A percentile compares a stretch with the other conserved stretches of the same genome.
These are phyloP conservation scores for Nycteola revayana DNA, from an alignment of 2,888 invertebrate genomes.

Conservation along the genomic window DNA sequence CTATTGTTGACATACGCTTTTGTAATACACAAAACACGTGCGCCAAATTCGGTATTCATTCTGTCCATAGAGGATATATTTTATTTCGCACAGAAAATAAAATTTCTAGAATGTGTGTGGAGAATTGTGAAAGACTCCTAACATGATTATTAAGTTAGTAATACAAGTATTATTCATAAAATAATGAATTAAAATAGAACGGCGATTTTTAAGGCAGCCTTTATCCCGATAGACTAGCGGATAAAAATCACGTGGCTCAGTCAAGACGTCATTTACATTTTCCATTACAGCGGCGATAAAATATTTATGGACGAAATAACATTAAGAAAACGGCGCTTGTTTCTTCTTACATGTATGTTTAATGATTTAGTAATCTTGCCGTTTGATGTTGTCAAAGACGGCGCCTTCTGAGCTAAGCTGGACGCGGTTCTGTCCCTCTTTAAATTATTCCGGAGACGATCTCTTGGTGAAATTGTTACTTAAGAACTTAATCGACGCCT, in stretches of 20 bases:
- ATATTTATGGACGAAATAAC: conserved; percentile 72
- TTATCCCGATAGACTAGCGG: neutral
- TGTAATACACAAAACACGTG: no score
- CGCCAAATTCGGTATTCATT: no score
- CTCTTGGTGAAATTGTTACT: conserved; percentile 61
- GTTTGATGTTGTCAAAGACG: conserved; percentile 67
- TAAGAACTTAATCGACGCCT: conserved; percentile 60
- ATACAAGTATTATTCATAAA: no score
- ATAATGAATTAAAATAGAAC: no score
- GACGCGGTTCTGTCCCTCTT: conserved; percentile 37
- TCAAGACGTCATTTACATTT: conserved; percentile 63
- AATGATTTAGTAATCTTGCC: conserved; percentile 63
- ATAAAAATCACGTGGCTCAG: conserved; percentile 31
- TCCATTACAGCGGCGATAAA: conserved; percentile 63
- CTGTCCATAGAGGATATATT: no score
- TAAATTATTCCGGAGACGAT: conserved; percentile 60
- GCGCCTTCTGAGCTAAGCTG: conserved; percentile 58
- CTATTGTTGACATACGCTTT: no score
- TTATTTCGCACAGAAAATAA: no score
- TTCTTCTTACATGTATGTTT: conserved; percentile 68
- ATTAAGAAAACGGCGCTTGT: conserved; percentile 67
- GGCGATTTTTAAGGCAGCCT: no score
- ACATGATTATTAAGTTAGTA: no score
- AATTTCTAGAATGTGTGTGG: no score
- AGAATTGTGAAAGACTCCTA: no score